These are phyloP conservation scores for Pachypsylla venusta DNA, from an alignment of 1,140 invertebrate species.

Conservation along the genomic window DNA sequence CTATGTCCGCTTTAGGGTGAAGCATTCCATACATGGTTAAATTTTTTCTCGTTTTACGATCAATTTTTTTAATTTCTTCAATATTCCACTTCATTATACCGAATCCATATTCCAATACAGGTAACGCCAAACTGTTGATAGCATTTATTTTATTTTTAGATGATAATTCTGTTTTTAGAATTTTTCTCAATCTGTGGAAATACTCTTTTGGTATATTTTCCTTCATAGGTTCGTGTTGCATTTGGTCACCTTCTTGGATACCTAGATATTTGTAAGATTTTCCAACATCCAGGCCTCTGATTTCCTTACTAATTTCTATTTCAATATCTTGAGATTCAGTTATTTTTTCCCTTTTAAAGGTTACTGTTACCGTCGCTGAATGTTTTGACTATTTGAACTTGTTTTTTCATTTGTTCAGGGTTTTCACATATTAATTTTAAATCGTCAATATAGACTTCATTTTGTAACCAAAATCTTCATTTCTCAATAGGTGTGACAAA, in stretches of 20 bases:
- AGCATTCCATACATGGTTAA: not conserved
- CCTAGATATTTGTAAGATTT: slow-evolving; percentile 10
- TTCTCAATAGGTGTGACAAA: not conserved
- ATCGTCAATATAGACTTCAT: slow-evolving; percentile 2
- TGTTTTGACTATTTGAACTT: not conserved
- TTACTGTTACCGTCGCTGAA: not conserved
- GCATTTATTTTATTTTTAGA: slow-evolving; percentile 4
- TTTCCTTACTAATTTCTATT: not conserved
- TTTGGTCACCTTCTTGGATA: not conserved
- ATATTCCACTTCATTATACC: not conserved
- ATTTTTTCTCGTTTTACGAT: not conserved
- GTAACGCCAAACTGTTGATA: not conserved
- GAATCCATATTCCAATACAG: slow-evolving; percentile 9
- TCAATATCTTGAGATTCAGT: not conserved
- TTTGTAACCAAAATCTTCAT: not conserved
- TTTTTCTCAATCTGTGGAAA: not conserved
- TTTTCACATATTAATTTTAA: not conserved
- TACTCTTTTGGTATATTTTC: slow-evolving; percentile 6
- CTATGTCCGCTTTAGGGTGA: not conserved
- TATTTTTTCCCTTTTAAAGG: not conserved
- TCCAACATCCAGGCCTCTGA: not conserved
- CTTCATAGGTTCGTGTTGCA: slow-evolving; percentile 7
- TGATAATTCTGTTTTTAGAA: slow-evolving; percentile 1
- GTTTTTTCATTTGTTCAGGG: not conserved
- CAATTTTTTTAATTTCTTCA: not conserved